These are phyloP conservation scores for Clarias gariepinus DNA, from an alignment of 2,113 vertebrate species.

Conservation along the genomic window DNA sequence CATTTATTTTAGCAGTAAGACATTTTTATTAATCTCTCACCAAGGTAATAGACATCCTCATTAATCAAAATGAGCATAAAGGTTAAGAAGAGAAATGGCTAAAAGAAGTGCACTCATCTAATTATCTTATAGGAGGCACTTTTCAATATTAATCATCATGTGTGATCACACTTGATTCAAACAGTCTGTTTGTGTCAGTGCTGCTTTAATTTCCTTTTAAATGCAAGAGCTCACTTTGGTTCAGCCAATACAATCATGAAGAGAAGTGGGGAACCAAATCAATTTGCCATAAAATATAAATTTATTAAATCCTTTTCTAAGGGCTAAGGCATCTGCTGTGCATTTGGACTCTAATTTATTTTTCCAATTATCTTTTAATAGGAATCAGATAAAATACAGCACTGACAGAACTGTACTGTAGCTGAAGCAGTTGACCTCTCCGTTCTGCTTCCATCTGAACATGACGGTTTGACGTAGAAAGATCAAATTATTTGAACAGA, in stretches of 20 bases:
- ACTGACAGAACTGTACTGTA: slow-evolving; percentile 61
- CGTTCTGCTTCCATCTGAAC: slow-evolving; percentile 42
- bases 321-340: slow-evolving; percentile 51
- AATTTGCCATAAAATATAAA: slow-evolving; percentile 68
- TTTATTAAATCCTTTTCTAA: slow-evolving; percentile 66
- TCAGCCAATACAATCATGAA: slow-evolving; percentile 48
- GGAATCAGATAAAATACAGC: slow-evolving; percentile 67
- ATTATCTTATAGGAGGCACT: slow-evolving; percentile 52
- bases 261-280: slow-evolving; percentile 57
- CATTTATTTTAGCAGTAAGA: slow-evolving; percentile 62
- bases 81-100: slow-evolving; percentile 71
- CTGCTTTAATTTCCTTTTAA: slow-evolving; percentile 71
- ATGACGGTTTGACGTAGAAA: slow-evolving; percentile 8
- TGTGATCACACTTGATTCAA: slow-evolving; percentile 66
- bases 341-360: slow-evolving; percentile 65
- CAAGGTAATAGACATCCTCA: slow-evolving; percentile 66
- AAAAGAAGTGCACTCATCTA: slow-evolving; percentile 64
- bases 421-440: slow-evolving; percentile 59
- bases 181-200: slow-evolving; percentile 64
- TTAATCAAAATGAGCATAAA: slow-evolving; percentile 69
- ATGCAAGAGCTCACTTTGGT: slow-evolving; percentile 55
- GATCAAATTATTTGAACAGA: slow-evolving; percentile 35
- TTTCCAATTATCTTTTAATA: slow-evolving; percentile 68
- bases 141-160: slow-evolving; percentile 66
- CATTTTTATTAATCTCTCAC: slow-evolving; percentile 66